These are phyloP conservation scores for Neomicropteryx cornuta DNA, from an alignment of 1,140 invertebrate species.

Conservation along the genomic window DNA sequence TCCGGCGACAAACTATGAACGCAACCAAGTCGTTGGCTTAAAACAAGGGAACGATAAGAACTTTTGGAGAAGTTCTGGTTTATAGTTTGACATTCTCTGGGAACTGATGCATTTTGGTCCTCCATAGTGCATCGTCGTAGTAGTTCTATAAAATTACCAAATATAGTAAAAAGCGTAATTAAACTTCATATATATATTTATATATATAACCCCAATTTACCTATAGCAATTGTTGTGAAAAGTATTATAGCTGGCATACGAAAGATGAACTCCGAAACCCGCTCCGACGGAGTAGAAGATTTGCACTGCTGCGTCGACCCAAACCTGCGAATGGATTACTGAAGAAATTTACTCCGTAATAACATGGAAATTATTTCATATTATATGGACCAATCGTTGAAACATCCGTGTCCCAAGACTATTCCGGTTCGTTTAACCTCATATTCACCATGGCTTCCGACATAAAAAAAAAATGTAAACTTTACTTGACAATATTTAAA, in stretches of 20 bases:
- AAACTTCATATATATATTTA: not conserved
- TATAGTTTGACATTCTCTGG: too few relatives aligned
- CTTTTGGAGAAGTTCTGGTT: too few relatives aligned
- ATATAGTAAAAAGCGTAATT: not conserved
- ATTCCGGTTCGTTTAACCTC: too few relatives aligned
- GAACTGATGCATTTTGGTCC: too few relatives aligned
- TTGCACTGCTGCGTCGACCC: constrained; percentile 91
- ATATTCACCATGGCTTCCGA: too few relatives aligned
- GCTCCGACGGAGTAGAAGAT: constrained; percentile 92
- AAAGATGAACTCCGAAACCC: constrained; percentile 87
- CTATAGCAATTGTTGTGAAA: constrained; percentile 78
- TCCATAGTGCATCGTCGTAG: too few relatives aligned
- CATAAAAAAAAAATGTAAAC: too few relatives aligned
- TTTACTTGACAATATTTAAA: too few relatives aligned
- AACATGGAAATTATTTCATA: not conserved
- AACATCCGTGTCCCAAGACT: too few relatives aligned
- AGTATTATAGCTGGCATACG: constrained; percentile 87
- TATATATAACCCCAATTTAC: constrained; percentile 20
- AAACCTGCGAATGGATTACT: constrained; percentile 51
- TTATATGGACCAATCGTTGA: not conserved
- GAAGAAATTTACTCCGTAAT: not conserved
- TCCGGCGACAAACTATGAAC: too few relatives aligned
- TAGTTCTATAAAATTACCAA: not conserved
- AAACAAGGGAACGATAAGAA: too few relatives aligned
- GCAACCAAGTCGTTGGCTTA: too few relatives aligned